A percentile compares a stretch with the other conserved stretches of the same genome.
Conservation (phyloP, 2,113 vertebrate genomes). For the Haemorhous mexicanus region DNA sequence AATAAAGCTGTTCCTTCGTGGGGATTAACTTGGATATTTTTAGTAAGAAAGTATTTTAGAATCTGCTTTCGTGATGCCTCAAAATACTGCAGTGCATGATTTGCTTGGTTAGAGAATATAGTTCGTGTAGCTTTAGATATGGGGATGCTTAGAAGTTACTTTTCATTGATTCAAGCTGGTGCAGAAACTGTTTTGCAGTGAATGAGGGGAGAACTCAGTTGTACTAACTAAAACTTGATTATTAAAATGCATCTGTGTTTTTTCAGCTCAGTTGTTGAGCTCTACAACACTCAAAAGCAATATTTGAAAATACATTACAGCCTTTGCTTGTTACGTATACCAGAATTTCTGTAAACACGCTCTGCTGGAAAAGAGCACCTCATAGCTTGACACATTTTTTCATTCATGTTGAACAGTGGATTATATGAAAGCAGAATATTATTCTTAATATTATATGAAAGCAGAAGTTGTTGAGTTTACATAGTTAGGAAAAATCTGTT, state of each 20-base stretch:
- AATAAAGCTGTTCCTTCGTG: background rate
- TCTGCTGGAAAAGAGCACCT: background rate
- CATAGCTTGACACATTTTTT: background rate
- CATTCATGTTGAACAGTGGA: background rate
- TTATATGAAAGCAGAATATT: background rate
- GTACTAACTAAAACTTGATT: background rate
- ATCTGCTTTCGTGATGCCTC: background rate
- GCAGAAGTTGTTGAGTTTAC: background rate
- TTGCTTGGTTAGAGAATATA: background rate
- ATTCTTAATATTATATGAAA: background rate
- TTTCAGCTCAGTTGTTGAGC: background rate
- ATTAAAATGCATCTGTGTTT: background rate
- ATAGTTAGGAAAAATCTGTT: background rate
- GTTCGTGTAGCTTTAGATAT: background rate
- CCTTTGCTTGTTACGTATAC: background rate
- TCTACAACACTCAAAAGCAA: background rate
- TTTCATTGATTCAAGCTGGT: background rate
- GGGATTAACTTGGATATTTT: background rate
- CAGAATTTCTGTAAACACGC: background rate
- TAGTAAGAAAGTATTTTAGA: background rate
- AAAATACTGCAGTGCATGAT: background rate
- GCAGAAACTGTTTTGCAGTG: background rate
- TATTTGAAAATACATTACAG: background rate
- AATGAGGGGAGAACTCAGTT: background rate
- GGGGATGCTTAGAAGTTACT: background rate